These are phyloP conservation scores for Caenorhabditis drosophilae DNA, from an alignment of 2,888 invertebrate species.

Conservation along the genomic window DNA sequence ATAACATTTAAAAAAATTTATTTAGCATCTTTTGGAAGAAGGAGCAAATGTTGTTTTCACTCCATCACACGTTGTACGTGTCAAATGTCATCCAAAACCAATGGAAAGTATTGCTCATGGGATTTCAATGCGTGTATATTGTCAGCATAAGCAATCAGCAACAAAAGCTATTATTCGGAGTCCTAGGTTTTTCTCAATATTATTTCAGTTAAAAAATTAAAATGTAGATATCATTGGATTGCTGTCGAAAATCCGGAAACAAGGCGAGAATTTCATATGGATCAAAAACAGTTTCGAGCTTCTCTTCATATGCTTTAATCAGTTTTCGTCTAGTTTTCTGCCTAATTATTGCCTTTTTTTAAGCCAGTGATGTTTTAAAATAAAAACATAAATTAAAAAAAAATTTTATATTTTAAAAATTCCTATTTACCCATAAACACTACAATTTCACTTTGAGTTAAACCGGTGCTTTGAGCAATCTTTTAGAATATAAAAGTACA, in stretches of 20 bases:
- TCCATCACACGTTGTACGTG: constrained; percentile 51
- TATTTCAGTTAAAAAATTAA: not conserved
- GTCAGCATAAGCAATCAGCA: constrained; percentile 53
- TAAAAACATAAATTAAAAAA: no score
- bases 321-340: constrained; percentile 1
- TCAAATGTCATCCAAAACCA: constrained; percentile 63
- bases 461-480: constrained; percentile 3
- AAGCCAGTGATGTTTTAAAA: no score
- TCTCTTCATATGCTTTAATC: constrained; percentile 54
- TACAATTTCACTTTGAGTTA: no score
- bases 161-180: constrained; percentile 49
- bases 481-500: constrained; percentile 80
- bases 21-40: constrained; percentile 65
- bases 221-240: constrained; percentile 64
- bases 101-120: constrained; percentile 65
- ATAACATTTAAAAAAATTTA: constrained; percentile 2
- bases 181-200: constrained; percentile 44
- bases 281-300: constrained; percentile 48
- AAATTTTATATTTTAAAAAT: no score
- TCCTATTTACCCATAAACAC: no score
- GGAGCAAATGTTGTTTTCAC: constrained; percentile 63
- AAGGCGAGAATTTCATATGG: constrained; percentile 44
- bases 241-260: constrained; percentile 45
- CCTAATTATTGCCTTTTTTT: no score
- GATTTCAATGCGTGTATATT: constrained; percentile 43